These are phyloP conservation scores for Hippocampus guttulatus DNA, from an alignment of 2,113 vertebrate species.

Conservation along the genomic window DNA sequence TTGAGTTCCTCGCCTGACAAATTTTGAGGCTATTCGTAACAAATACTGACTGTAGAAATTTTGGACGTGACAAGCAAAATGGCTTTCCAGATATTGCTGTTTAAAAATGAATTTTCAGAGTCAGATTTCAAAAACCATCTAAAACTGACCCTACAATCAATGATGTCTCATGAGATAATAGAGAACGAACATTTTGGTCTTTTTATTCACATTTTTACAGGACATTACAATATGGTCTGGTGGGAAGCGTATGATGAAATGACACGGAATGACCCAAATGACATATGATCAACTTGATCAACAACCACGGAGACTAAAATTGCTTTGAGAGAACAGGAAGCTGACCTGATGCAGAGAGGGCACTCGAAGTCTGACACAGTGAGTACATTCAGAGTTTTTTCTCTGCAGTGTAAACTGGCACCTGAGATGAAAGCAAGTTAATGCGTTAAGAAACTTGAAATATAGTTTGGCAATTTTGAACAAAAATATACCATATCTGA, in stretches of 20 bases:
- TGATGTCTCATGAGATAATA: not conserved
- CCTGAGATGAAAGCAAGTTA: conserved; percentile 37
- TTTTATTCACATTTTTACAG: too few species aligned
- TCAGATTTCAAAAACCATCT: too few species aligned
- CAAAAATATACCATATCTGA: conserved; percentile 21
- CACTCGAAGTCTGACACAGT: conserved; percentile 83
- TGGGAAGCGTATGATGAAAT: too few species aligned
- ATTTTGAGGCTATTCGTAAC: too few species aligned
- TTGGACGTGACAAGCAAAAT: too few species aligned
- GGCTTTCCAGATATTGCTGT: too few species aligned
- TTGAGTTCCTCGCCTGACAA: too few species aligned
- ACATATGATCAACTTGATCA: not conserved
- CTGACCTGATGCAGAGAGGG: conserved; percentile 86
- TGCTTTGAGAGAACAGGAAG: conserved; percentile 20
- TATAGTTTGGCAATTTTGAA: not conserved
- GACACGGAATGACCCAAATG: too few species aligned
- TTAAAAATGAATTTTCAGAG: too few species aligned
- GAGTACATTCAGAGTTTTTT: conserved; percentile 61
- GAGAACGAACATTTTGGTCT: not conserved
- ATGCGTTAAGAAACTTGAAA: not conserved
- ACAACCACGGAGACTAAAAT: conserved; percentile 5
- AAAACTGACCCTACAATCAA: not conserved
- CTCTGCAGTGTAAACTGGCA: conserved; percentile 28
- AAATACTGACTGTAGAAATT: too few species aligned
- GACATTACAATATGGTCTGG: too few species aligned